phyloP scores from a whole-genome alignment of 2,888 invertebrate species.

The Drosophila niveifrons region DNA sequence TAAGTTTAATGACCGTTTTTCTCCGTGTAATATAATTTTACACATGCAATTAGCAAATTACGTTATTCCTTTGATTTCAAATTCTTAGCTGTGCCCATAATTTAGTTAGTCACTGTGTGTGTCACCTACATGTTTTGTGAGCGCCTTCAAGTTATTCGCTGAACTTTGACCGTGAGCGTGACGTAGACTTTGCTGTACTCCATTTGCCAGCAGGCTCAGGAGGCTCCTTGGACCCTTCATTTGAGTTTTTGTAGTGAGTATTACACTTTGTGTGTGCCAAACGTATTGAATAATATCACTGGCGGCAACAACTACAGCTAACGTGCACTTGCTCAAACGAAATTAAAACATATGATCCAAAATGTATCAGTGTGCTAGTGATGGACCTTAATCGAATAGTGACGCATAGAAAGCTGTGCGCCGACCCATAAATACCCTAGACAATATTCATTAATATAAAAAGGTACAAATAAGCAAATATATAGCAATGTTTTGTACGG shows the following conservation, averaged over 20 bases:
- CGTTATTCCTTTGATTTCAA: neutral
- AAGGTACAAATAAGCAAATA: neutral
- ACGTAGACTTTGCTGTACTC: slow-evolving; percentile 19
- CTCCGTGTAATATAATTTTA: too few species aligned
- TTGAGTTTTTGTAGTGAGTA: slow-evolving; percentile 1
- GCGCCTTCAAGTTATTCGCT: slow-evolving; percentile 42
- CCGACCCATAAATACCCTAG: slow-evolving; percentile 14
- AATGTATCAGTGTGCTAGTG: neutral
- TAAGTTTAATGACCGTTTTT: too few species aligned
- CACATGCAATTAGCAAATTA: neutral
- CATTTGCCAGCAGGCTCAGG: slow-evolving; percentile 32
- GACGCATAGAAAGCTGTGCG: too few species aligned
- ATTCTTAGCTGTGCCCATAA: neutral
- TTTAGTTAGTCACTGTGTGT: neutral
- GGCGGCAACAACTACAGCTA: neutral
- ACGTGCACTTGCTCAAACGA: slow-evolving; percentile 23
- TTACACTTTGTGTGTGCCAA: neutral
- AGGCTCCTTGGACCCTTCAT: slow-evolving; percentile 47
- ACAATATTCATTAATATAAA: neutral
- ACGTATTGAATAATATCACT: slow-evolving; percentile 29
- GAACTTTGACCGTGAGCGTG: slow-evolving; percentile 31
- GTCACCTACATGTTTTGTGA: slow-evolving; percentile 62
- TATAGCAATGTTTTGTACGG: neutral
- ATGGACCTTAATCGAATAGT: neutral
- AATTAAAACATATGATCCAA: slow-evolving; percentile 38